Conservation (phyloP, 1,140 invertebrate species). For the Tribolium madens region DNA sequence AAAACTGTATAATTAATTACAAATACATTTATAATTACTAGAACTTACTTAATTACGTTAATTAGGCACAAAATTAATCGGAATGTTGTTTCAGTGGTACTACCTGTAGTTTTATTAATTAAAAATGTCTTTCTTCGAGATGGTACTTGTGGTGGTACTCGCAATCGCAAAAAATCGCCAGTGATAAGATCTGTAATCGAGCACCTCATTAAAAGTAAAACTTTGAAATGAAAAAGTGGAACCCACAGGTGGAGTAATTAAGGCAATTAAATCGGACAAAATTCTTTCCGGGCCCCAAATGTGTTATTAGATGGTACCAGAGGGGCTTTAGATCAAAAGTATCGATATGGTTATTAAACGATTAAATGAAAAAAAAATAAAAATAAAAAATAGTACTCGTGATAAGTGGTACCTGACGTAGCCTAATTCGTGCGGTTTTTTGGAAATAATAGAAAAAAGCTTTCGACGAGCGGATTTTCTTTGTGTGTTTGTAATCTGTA, state of each 20-base stretch:
- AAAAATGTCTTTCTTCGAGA: no score
- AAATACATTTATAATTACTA: no score
- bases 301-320: not conserved
- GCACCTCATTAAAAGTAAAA: not conserved
- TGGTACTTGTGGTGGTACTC: no score
- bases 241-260: conserved; percentile 16
- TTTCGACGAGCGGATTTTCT: conserved; percentile 41
- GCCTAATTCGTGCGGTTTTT: conserved; percentile 49
- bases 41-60: no score
- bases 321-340: not conserved
- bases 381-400: conserved; percentile 4
- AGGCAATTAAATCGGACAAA: conserved; percentile 4
- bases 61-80: no score
- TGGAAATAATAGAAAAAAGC: conserved; percentile 47
- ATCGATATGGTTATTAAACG: conserved; percentile 37
- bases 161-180: no score
- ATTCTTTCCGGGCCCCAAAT: not conserved
- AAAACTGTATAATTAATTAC: no score
- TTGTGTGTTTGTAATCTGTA: conserved; percentile 52
- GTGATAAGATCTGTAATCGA: not conserved
- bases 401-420: not conserved
- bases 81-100: no score
- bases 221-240: not conserved
- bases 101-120: no score
- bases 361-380: not conserved